Evolutionary conservation across 1,140 invertebrate genomes (phyloP).

Genomic region (Eciton burchellii): DNA sequence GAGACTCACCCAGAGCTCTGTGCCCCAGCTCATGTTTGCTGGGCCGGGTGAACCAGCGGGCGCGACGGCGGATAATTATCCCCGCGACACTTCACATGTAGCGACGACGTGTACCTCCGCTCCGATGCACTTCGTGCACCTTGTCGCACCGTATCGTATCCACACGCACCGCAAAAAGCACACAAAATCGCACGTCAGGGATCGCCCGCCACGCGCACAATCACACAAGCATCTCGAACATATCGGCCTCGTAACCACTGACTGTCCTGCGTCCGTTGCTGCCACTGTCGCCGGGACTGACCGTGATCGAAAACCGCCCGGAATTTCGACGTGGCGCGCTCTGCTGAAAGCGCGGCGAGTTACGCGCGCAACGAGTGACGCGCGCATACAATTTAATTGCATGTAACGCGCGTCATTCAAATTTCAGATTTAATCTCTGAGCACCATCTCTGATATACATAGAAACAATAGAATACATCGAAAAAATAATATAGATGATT

Average conservation of each 20-base stretch:
- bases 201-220: conserved; percentile 70
- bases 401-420: background rate
- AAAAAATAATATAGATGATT: too few relatives aligned
- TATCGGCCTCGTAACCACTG: conserved; percentile 81
- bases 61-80: conserved; percentile 61
- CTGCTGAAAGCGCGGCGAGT: conserved; percentile 30
- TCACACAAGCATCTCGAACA: conserved; percentile 79
- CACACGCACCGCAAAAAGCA: conserved; percentile 65
- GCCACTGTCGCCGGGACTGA: conserved; percentile 72
- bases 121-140: conserved; percentile 33
- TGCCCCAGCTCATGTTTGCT: conserved; percentile 87
- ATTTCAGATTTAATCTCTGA: background rate
- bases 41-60: conserved; percentile 77
- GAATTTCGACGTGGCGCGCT: conserved; percentile 71
- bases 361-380: background rate
- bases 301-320: conserved; percentile 74
- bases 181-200: conserved; percentile 74
- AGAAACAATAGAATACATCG: too few relatives aligned
- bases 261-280: conserved; percentile 35
- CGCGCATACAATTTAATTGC: background rate
- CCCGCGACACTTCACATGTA: conserved; percentile 80
- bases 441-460: too few relatives aligned
- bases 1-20: conserved; percentile 87
- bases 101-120: conserved; percentile 32
- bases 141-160: conserved; percentile 57